Evolutionary conservation across 1,140 invertebrate genomes (phyloP).

Genomic region (Thereuonema tuberculata): DNA sequence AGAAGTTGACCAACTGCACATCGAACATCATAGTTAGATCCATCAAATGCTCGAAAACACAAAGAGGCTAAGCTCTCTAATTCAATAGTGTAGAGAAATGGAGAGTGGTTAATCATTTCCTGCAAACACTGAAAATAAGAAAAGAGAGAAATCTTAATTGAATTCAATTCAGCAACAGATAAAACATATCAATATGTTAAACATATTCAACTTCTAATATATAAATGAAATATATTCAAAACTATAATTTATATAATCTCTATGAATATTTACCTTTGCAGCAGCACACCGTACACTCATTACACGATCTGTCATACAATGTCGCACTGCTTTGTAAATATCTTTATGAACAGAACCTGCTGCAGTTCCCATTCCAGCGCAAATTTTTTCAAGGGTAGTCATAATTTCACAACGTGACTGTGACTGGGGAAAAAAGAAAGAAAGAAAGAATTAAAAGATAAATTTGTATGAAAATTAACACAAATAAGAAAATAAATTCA

Average conservation of each 20-base stretch:
- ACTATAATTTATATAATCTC: not conserved
- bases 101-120: conserved; percentile 75
- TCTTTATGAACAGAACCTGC: conserved; percentile 78
- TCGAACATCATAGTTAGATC: conserved; percentile 86
- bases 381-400: conserved; percentile 85
- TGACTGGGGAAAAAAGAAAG: conserved; percentile 40
- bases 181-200: not conserved
- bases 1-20: conserved; percentile 82
- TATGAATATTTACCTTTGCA: conserved; percentile 57
- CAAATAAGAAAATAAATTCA: conserved; percentile 1
- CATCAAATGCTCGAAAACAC: conserved; percentile 82
- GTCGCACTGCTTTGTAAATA: conserved; percentile 73
- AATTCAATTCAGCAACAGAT: not conserved
- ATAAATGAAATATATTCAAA: not conserved
- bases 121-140: conserved; percentile 52
- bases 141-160: conserved; percentile 2
- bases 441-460: too few species aligned
- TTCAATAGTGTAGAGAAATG: conserved; percentile 76
- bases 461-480: conserved; percentile 2
- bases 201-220: not conserved
- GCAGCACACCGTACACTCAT: conserved; percentile 81
- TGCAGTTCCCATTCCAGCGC: conserved; percentile 72
- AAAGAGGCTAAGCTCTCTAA: conserved; percentile 75
- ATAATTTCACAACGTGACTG: conserved; percentile 93
- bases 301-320: conserved; percentile 72